These are phyloP conservation scores for Salvator merianae DNA, from an alignment of 2,113 vertebrate species.

Conservation along the genomic window DNA sequence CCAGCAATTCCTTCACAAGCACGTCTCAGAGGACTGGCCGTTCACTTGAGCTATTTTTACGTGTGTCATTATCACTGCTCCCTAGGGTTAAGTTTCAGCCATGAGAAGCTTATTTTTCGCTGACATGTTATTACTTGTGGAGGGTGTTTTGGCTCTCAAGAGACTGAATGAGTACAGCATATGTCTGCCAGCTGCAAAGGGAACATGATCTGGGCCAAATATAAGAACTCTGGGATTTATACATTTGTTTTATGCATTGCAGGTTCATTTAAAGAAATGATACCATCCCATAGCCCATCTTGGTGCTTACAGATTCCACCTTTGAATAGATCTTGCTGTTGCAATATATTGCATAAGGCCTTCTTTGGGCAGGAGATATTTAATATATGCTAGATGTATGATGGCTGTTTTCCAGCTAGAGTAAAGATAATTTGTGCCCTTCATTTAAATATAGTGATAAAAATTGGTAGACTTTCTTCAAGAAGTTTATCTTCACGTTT, in stretches of 20 bases:
- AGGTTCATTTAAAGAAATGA: constrained; percentile 48
- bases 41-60: constrained; percentile 70
- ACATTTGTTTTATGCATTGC: constrained; percentile 27
- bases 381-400: neutral
- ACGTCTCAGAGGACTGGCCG: constrained; percentile 44
- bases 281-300: constrained; percentile 40
- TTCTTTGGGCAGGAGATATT: constrained; percentile 23
- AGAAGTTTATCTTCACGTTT: neutral
- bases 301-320: neutral
- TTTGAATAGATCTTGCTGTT: neutral
- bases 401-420: neutral
- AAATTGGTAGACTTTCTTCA: neutral
- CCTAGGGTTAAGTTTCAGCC: constrained; percentile 63
- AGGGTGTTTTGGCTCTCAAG: constrained; percentile 48
- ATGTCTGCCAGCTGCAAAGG: constrained; percentile 60
- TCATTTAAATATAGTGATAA: neutral
- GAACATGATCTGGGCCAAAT: constrained; percentile 50
- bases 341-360: neutral
- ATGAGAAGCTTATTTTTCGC: constrained; percentile 69
- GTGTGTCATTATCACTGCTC: constrained; percentile 54
- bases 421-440: neutral
- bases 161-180: constrained; percentile 54
- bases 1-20: constrained; percentile 20
- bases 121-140: constrained; percentile 71
- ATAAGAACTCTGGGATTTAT: constrained; percentile 46